phyloP scores from a whole-genome alignment of 2,797 vertebrate species.

The Kryptopterus vitreolus region DNA sequence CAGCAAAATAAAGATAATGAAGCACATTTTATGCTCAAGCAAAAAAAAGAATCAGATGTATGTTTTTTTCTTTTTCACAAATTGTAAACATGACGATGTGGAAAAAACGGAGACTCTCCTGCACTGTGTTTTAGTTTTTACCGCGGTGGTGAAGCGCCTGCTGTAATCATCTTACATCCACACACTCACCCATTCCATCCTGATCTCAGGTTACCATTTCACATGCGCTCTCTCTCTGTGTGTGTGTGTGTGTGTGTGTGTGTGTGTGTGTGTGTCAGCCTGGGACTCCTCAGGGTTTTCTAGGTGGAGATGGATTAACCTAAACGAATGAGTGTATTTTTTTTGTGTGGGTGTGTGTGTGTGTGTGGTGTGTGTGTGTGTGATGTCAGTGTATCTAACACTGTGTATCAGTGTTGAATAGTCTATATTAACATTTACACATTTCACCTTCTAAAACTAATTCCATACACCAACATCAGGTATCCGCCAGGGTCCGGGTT shows the following conservation, averaged over 20 bases:
- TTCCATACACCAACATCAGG: too few species aligned
- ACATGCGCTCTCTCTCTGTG: too few species aligned
- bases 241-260: background rate
- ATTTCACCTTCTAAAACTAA: too few species aligned
- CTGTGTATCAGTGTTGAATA: too few species aligned
- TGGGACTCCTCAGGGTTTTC: conserved; percentile 11
- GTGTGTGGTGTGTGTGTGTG: background rate
- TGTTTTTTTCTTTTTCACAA: background rate
- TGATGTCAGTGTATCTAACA: too few species aligned
- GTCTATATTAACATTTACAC: too few species aligned
- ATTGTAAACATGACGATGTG: too few species aligned
- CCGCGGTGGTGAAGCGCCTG: background rate
- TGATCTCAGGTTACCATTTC: background rate
- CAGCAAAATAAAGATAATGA: too few species aligned
- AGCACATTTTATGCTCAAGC: background rate
- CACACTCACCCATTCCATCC: background rate
- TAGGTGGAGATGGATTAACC: too few species aligned
- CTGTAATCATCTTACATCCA: background rate
- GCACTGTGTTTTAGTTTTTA: background rate
- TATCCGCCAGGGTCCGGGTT: too few species aligned
- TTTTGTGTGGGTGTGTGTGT: background rate
- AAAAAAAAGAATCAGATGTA: background rate
- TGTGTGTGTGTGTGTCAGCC: background rate
- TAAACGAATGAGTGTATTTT: too few species aligned
- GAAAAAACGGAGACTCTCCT: too few species aligned